Conservation (phyloP, 2,888 invertebrate species). For the Cheilosia grossa region DNA sequence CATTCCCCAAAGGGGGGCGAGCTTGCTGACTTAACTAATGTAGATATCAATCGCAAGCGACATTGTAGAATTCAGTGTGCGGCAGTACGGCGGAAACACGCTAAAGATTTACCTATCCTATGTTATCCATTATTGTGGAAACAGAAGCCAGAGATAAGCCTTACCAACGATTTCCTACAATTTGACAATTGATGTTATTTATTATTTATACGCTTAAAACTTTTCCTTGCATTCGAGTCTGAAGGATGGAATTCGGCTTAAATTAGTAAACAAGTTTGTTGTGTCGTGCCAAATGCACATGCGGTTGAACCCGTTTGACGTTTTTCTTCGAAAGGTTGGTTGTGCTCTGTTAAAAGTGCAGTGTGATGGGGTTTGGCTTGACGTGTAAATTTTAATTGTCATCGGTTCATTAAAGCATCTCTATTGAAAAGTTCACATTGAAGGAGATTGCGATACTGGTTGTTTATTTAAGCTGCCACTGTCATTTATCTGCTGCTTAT, state of each 20-base stretch:
- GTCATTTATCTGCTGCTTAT: no score
- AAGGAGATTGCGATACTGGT: not conserved
- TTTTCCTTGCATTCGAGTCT: conserved; percentile 34
- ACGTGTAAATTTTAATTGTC: conserved; percentile 56
- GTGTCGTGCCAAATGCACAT: conserved; percentile 33
- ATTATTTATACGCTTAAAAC: conserved; percentile 68
- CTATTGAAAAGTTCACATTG: not conserved
- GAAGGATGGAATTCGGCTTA: conserved; percentile 41
- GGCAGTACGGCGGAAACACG: conserved; percentile 14
- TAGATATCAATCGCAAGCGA: conserved; percentile 71
- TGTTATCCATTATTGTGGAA: conserved; percentile 20
- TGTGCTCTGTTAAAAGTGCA: conserved; percentile 31
- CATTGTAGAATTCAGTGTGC: conserved; percentile 38
- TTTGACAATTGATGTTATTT: conserved; percentile 72
- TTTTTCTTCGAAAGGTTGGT: conserved; percentile 16
- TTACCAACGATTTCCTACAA: conserved; percentile 34
- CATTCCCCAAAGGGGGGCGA: conserved; percentile 46
- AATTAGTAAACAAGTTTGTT: conserved; percentile 71
- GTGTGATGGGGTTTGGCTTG: not conserved
- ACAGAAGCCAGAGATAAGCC: conserved; percentile 27
- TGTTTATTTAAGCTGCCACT: not conserved
- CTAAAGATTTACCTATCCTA: conserved; percentile 55
- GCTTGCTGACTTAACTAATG: conserved; percentile 69
- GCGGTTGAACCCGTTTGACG: conserved; percentile 34
- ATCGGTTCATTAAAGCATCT: conserved; percentile 12